Evolutionary conservation across 2,113 vertebrate species (phyloP).

Genomic region (Emydocephalus ijimae): DNA sequence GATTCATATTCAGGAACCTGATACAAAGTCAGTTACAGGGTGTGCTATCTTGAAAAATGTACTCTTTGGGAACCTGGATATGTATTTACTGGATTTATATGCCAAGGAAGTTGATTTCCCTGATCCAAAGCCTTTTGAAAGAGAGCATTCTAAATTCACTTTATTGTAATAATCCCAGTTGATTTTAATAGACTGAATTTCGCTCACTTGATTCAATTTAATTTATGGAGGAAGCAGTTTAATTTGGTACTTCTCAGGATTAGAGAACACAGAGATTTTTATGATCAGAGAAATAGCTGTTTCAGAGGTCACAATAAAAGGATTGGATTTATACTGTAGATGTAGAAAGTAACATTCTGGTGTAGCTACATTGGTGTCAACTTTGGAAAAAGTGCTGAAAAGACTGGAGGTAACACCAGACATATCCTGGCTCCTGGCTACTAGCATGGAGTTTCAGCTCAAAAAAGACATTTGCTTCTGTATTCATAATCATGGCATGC

Average conservation of each 20-base stretch:
- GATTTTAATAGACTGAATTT: neutral
- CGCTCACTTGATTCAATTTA: neutral
- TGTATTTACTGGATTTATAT: neutral
- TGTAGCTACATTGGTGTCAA: neutral
- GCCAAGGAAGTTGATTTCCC: neutral
- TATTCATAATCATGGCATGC: neutral
- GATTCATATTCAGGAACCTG: neutral
- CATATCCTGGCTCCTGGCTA: neutral
- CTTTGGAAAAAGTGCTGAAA: neutral
- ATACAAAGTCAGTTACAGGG: neutral
- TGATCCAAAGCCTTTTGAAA: neutral
- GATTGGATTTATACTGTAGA: neutral
- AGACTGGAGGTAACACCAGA: neutral
- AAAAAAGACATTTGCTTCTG: neutral
- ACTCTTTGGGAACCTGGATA: neutral
- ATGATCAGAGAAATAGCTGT: neutral
- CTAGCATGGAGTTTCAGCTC: neutral
- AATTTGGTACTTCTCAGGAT: neutral
- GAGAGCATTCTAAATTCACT: neutral
- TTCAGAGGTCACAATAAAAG: neutral
- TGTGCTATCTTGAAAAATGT: neutral
- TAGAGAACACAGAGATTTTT: neutral
- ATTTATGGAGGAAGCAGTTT: neutral
- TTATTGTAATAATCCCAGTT: neutral
- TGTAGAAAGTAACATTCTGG: neutral